Evolutionary conservation across 2,113 vertebrate genomes (phyloP).

Genomic region (Mastomys coucha): DNA sequence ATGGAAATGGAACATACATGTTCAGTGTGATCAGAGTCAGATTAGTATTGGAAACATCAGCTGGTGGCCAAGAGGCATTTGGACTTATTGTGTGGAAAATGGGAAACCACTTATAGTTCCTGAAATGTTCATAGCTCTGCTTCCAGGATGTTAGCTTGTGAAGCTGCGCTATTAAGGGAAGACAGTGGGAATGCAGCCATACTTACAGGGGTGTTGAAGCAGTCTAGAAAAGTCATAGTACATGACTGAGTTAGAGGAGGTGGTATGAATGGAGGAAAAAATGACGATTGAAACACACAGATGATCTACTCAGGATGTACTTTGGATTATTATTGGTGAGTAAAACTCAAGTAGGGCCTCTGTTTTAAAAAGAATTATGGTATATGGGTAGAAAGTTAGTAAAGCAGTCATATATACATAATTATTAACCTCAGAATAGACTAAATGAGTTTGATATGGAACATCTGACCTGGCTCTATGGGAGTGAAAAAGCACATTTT

Average conservation of each 20-base stretch:
- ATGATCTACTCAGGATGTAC: not conserved
- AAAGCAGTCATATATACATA: not conserved
- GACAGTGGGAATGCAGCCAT: not conserved
- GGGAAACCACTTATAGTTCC: not conserved
- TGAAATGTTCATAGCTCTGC: conserved; percentile 14
- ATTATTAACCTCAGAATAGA: not conserved
- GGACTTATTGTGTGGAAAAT: conserved; percentile 28
- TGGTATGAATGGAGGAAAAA: not conserved
- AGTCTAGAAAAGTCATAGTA: not conserved
- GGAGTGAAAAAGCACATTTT: not conserved
- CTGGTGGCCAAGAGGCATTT: not conserved
- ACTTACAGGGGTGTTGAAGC: not conserved
- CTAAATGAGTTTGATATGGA: not conserved
- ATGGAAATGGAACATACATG: not conserved
- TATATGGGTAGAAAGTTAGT: not conserved
- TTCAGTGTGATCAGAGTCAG: conserved; percentile 6
- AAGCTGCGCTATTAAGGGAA: not conserved
- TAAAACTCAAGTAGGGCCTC: conserved; percentile 11
- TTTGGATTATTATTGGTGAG: not conserved
- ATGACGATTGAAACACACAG: not conserved
- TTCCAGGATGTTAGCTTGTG: conserved; percentile 41
- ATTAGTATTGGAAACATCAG: not conserved
- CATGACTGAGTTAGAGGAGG: not conserved
- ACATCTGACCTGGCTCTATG: not conserved
- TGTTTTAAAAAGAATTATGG: not conserved